Percentiles rank a stretch among this genome's conserved stretches.
These are phyloP conservation scores for Zosterops pallidus DNA, from an alignment of 2,113 vertebrate species.

Conservation along the genomic window DNA sequence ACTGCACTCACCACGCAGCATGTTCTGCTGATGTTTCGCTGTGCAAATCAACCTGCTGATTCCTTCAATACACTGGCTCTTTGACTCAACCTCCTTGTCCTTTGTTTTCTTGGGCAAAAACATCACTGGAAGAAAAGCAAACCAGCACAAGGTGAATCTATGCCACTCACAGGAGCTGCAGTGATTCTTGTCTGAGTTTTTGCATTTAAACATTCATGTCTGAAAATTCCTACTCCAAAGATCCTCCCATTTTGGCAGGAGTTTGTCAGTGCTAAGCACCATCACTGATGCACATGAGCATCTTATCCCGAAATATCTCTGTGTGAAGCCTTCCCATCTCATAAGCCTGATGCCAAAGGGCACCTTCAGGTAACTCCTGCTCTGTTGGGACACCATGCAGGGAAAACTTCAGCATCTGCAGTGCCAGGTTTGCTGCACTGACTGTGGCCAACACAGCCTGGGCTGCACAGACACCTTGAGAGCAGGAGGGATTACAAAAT, in stretches of 20 bases:
- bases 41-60: slow-evolving; percentile 98
- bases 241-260: not conserved
- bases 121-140: slow-evolving; percentile 84
- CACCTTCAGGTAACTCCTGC: not conserved
- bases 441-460: too few relatives aligned
- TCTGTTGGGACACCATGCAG: not conserved
- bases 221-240: not conserved
- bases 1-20: slow-evolving; percentile 87
- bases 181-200: not conserved
- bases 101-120: slow-evolving; percentile 97
- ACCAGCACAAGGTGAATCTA: not conserved
- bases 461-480: not conserved
- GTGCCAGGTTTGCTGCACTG: not conserved
- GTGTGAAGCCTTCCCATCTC: not conserved
- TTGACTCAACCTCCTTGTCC: slow-evolving; percentile 93
- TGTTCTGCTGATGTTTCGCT: slow-evolving; percentile 96
- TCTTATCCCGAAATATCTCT: not conserved
- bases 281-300: not conserved
- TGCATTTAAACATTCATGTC: not conserved
- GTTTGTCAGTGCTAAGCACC: not conserved
- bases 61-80: slow-evolving; percentile 95
- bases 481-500: not conserved
- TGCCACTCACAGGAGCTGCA: not conserved
- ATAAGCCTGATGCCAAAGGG: not conserved
- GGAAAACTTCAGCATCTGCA: not conserved